phyloP scores from a whole-genome alignment of 2,797 vertebrate species.

The Petrocephalus schoutedeni region DNA sequence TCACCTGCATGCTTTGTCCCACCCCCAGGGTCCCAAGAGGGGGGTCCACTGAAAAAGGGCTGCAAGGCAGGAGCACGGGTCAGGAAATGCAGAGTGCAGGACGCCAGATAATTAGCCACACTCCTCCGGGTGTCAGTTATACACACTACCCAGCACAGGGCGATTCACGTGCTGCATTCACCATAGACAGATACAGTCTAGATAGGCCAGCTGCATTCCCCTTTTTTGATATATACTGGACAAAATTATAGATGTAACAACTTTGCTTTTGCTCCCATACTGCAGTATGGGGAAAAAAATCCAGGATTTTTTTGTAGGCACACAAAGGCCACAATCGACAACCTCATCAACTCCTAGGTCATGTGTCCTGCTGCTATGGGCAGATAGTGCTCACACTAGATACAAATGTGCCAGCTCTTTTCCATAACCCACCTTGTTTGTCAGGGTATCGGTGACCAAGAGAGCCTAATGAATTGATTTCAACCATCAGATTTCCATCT shows the following conservation, averaged over 20 bases:
- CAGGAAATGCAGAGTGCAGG: conserved; percentile 10
- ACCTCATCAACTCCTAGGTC: not conserved
- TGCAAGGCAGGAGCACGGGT: conserved; percentile 39
- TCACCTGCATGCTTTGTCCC: conserved; percentile 68
- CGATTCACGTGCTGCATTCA: too few relatives aligned
- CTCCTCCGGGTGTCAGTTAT: too few relatives aligned
- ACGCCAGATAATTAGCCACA: not conserved
- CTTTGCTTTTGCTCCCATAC: not conserved
- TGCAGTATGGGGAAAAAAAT: too few relatives aligned
- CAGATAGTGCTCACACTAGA: too few relatives aligned
- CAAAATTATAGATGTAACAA: not conserved
- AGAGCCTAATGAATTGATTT: not conserved
- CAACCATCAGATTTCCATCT: not conserved
- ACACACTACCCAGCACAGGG: too few relatives aligned
- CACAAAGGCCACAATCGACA: not conserved
- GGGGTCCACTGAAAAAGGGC: conserved; percentile 75
- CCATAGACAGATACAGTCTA: too few relatives aligned
- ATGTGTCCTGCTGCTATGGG: not conserved
- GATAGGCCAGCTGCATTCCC: too few relatives aligned
- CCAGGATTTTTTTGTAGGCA: not conserved
- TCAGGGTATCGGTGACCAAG: not conserved
- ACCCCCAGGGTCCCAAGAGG: conserved; percentile 59
- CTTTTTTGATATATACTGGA: too few relatives aligned
- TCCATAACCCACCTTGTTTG: not conserved
- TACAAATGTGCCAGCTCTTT: not conserved